Percentiles rank a stretch among this genome's conserved stretches.
phyloP scores from a whole-genome alignment of 2,797 vertebrate genomes.

The Takifugu rubripes region DNA sequence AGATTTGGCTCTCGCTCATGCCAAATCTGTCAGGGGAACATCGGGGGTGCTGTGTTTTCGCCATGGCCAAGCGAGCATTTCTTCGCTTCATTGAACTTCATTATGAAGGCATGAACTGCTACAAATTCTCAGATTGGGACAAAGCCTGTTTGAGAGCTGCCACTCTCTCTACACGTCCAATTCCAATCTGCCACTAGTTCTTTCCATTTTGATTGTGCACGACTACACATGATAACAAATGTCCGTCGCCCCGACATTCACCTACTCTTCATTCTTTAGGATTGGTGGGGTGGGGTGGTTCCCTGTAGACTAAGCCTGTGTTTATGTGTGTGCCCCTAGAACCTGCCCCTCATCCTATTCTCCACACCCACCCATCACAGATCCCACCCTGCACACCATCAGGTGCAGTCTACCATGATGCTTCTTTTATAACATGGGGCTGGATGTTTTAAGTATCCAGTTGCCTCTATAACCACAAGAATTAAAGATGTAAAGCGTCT shows the following conservation, averaged over 20 bases:
- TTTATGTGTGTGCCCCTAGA: slow-evolving; percentile 39
- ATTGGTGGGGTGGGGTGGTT: slow-evolving; percentile 15
- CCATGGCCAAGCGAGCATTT: slow-evolving; percentile 65
- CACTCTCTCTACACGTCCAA: slow-evolving; percentile 36
- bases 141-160: slow-evolving; percentile 58
- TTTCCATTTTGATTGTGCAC: slow-evolving; percentile 56
- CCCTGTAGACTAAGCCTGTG: slow-evolving; percentile 33
- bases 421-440: slow-evolving; percentile 56
- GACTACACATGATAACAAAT: slow-evolving; percentile 70
- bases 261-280: slow-evolving; percentile 31
- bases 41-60: slow-evolving; percentile 62
- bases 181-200: slow-evolving; percentile 47
- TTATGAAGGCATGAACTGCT: slow-evolving; percentile 81
- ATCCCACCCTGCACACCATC: slow-evolving; percentile 49
- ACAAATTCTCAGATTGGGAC: slow-evolving; percentile 82
- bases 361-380: slow-evolving; percentile 49
- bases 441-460: slow-evolving; percentile 26
- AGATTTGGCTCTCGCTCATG: slow-evolving; percentile 22
- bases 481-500: slow-evolving; percentile 14
- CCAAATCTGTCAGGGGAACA: slow-evolving; percentile 54
- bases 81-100: slow-evolving; percentile 82
- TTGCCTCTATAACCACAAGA: slow-evolving; percentile 13
- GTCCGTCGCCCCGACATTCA: slow-evolving; percentile 43
- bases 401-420: slow-evolving; percentile 72
- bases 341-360: slow-evolving; percentile 20